Evolutionary conservation across 2,797 vertebrate species (phyloP).

Genomic region (Lateolabrax maculatus): DNA sequence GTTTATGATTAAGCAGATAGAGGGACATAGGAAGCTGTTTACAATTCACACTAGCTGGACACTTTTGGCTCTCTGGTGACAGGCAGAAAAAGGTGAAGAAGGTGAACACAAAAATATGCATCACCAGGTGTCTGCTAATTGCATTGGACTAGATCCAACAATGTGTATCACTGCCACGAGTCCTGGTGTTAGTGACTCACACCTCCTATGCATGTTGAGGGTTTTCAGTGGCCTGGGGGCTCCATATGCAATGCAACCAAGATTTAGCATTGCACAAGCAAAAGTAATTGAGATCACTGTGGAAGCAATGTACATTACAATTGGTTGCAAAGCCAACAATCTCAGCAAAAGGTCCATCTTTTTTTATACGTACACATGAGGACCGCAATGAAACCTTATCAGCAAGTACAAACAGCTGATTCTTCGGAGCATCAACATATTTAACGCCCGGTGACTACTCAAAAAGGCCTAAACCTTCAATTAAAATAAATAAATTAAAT

Average conservation of each 20-base stretch:
- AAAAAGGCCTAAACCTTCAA: constrained; percentile 7
- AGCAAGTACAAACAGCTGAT: background rate
- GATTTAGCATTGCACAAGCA: background rate
- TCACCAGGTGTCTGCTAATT: constrained; percentile 24
- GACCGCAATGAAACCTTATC: background rate
- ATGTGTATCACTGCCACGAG: constrained; percentile 1
- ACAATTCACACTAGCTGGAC: constrained; percentile 5
- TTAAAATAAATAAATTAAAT: constrained; percentile 23
- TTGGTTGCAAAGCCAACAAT: background rate
- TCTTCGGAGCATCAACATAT: background rate
- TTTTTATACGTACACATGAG: too few species aligned
- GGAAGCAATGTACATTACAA: background rate
- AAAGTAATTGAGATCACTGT: background rate
- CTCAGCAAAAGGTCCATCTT: background rate
- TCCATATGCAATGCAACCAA: background rate
- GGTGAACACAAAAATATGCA: background rate
- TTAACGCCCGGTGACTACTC: background rate
- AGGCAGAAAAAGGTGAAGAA: background rate
- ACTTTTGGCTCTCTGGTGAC: constrained; percentile 10
- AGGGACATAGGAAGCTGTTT: constrained; percentile 3
- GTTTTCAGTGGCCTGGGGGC: background rate
- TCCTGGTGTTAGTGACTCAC: background rate
- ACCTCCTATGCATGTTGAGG: background rate
- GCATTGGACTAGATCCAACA: constrained; percentile 1
- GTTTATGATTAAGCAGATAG: background rate